Percentiles rank a stretch among this genome's conserved stretches.
phyloP scores from a whole-genome alignment of 64 coral and sea anemone species.

The Dendronephthya gigantea region DNA sequence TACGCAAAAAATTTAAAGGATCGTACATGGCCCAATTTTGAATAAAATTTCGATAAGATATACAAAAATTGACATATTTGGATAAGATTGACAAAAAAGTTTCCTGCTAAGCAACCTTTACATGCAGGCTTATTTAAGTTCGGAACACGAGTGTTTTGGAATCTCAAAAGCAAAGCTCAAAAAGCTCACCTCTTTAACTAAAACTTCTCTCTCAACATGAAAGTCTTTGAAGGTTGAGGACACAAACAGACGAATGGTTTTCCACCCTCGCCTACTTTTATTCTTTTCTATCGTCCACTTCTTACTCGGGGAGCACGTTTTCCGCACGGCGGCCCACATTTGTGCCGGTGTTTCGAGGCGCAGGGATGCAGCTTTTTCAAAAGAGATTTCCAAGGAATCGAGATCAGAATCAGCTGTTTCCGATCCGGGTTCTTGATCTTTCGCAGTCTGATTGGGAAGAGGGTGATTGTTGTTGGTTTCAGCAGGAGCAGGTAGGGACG shows the following conservation, averaged over 20 bases:
- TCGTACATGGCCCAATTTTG: no score
- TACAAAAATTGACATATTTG: no score
- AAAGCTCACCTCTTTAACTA: conserved; percentile 83
- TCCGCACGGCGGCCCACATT: conserved; percentile 93
- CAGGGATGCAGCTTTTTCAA: conserved; percentile 75
- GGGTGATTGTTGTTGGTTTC: background rate
- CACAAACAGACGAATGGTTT: conserved; percentile 95
- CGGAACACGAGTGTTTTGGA: no score
- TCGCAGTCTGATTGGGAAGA: background rate
- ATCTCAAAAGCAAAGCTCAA: no score
- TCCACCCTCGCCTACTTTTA: conserved; percentile 86
- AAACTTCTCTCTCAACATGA: conserved; percentile 75
- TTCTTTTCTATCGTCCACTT: conserved; percentile 71
- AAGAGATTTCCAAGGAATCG: conserved; percentile 41
- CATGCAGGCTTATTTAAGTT: no score
- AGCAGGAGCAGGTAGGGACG: background rate
- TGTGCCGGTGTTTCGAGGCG: conserved; percentile 48
- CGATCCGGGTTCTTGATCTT: background rate
- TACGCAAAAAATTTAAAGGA: no score
- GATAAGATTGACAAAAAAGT: no score
- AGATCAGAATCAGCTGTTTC: background rate
- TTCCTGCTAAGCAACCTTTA: no score
- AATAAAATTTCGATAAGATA: no score
- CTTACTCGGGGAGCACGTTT: conserved; percentile 49
- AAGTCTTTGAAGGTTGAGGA: conserved; percentile 98